Evolutionary conservation across 2,888 invertebrate genomes (phyloP).

Genomic region (Caenorhabditis becei): DNA sequence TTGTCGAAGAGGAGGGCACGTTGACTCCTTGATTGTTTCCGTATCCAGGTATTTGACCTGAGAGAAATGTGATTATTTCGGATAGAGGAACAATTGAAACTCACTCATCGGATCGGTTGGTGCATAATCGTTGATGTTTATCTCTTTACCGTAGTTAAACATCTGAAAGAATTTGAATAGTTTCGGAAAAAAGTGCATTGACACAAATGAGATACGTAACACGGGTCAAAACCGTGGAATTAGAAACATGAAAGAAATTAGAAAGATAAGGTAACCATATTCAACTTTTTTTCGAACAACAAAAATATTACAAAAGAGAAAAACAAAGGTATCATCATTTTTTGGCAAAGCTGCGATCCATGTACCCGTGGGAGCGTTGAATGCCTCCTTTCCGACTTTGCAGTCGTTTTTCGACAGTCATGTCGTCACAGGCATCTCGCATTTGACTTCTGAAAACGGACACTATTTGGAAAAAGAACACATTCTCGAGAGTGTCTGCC

Average conservation of each 20-base stretch:
- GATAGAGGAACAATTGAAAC: no score
- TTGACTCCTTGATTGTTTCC: neutral
- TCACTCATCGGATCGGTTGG: conserved; percentile 26
- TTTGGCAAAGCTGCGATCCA: conserved; percentile 68
- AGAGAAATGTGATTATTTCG: no score
- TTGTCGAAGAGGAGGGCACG: neutral
- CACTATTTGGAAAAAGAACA: no score
- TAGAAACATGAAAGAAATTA: neutral
- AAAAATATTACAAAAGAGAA: conserved; percentile 21
- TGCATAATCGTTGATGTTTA: conserved; percentile 25
- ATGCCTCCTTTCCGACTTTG: conserved; percentile 68
- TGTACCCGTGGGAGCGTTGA: conserved; percentile 69
- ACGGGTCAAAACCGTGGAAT: neutral
- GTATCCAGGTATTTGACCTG: conserved; percentile 13
- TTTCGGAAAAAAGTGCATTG: neutral
- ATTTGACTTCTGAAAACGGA: conserved; percentile 63
- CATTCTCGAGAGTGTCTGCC: no score
- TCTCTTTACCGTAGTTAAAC: conserved; percentile 5
- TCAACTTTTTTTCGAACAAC: neutral
- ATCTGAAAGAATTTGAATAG: conserved; percentile 2
- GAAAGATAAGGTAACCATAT: neutral
- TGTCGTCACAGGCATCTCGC: conserved; percentile 60
- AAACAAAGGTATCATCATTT: conserved; percentile 33
- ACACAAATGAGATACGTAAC: neutral
- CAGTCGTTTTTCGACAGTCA: conserved; percentile 69